Evolutionary conservation across 2,888 invertebrate species (phyloP).

Genomic region (Cantharis rufa): DNA sequence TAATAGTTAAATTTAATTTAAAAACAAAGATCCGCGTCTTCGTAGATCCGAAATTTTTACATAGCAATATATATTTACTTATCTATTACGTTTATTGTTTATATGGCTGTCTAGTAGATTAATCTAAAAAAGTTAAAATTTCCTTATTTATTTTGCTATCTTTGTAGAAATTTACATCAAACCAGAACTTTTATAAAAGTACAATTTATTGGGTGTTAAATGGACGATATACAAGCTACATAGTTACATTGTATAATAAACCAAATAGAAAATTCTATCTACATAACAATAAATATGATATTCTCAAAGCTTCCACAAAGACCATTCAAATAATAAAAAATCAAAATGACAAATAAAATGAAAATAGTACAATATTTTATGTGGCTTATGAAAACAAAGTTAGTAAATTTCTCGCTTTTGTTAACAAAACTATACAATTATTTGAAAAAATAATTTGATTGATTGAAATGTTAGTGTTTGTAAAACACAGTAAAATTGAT

Average conservation of each 20-base stretch:
- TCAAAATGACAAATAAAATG: neutral
- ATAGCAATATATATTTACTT: too few species aligned
- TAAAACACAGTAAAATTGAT: too few species aligned
- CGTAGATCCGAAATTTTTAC: too few species aligned
- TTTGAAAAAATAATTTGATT: neutral
- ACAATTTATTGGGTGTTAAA: neutral
- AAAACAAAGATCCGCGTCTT: too few species aligned
- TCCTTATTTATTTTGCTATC: neutral
- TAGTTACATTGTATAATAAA: neutral
- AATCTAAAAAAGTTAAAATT: too few species aligned
- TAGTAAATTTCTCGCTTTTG: neutral
- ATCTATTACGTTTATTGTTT: too few species aligned
- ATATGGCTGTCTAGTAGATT: too few species aligned
- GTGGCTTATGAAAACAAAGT: neutral
- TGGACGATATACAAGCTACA: neutral
- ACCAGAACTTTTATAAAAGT: neutral
- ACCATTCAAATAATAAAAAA: neutral
- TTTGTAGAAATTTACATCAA: neutral
- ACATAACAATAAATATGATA: neutral
- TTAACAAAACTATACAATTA: neutral
- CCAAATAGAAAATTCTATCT: neutral
- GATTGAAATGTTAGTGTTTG: too few species aligned
- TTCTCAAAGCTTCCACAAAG: neutral
- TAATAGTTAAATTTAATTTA: too few species aligned
- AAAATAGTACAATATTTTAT: neutral